phyloP scores from a whole-genome alignment of 2,113 vertebrate genomes.

The Epinephelus cyanopodus region DNA sequence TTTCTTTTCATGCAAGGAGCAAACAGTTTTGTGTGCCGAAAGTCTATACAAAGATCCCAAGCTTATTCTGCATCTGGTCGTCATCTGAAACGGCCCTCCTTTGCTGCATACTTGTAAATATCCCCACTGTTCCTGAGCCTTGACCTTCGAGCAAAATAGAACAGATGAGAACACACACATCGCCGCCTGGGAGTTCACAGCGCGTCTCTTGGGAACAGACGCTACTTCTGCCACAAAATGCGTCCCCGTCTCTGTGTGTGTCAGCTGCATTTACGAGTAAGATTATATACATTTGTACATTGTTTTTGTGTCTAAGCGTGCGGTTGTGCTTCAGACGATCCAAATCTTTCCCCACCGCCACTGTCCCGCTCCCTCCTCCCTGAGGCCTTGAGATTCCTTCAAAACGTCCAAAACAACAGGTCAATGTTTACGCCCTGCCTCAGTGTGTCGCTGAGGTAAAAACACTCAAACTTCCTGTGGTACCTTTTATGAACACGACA shows the following conservation, averaged over 20 bases:
- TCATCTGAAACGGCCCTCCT: neutral
- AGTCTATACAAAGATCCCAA: neutral
- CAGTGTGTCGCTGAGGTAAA: slow-evolving; percentile 5
- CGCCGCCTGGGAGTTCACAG: slow-evolving; percentile 32
- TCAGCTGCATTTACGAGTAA: neutral
- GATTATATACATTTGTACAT: neutral
- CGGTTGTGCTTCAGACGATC: slow-evolving; percentile 16
- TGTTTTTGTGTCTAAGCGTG: neutral
- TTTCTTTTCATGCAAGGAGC: slow-evolving; percentile 16
- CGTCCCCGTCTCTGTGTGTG: neutral
- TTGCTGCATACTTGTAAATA: slow-evolving; percentile 55
- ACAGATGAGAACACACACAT: slow-evolving; percentile 69
- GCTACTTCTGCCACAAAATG: slow-evolving; percentile 31
- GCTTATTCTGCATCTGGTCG: slow-evolving; percentile 15
- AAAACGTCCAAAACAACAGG: slow-evolving; percentile 53
- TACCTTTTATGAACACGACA: neutral
- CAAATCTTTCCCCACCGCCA: neutral
- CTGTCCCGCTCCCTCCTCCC: too few relatives aligned
- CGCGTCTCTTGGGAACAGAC: slow-evolving; percentile 24
- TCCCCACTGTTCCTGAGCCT: slow-evolving; percentile 61
- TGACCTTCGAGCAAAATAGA: slow-evolving; percentile 65
- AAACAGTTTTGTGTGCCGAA: neutral
- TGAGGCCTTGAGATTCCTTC: slow-evolving; percentile 67
- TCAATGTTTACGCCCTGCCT: slow-evolving; percentile 19
- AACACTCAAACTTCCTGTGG: neutral